A percentile compares a stretch with the other conserved stretches of the same genome.
These are phyloP conservation scores for Clusia tigrina DNA, from an alignment of 2,888 invertebrate genomes.

Conservation along the genomic window DNA sequence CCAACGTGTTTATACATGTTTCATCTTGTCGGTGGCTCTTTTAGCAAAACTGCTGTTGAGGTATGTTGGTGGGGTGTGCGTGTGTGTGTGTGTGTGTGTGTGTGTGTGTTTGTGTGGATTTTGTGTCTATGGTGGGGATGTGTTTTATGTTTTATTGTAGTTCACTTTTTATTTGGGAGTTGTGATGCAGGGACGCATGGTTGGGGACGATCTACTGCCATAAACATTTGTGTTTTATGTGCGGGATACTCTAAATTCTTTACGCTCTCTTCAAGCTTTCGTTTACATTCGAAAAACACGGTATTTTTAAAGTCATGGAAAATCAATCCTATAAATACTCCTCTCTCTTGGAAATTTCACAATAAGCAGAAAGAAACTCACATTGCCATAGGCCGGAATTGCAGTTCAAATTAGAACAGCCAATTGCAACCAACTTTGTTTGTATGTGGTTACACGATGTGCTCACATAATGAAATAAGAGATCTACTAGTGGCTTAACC, in stretches of 20 bases:
- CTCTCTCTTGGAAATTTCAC: too few relatives aligned
- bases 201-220: background rate
- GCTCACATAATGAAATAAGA: too few relatives aligned
- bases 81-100: slow-evolving; percentile 1
- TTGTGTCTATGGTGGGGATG: too few relatives aligned
- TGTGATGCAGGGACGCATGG: slow-evolving; percentile 5
- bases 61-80: background rate
- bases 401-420: too few relatives aligned
- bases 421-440: too few relatives aligned
- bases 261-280: slow-evolving; percentile 7
- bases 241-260: slow-evolving; percentile 27
- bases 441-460: too few relatives aligned
- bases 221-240: slow-evolving; percentile 4
- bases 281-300: background rate
- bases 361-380: too few relatives aligned
- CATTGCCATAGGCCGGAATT: too few relatives aligned
- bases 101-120: background rate
- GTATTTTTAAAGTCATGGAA: too few relatives aligned
- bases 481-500: too few relatives aligned
- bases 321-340: too few relatives aligned
- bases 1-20: slow-evolving; percentile 30
- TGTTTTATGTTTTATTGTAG: background rate
- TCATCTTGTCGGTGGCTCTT: slow-evolving; percentile 23
- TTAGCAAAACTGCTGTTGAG: background rate
- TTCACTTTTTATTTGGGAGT: slow-evolving; percentile 1